phyloP scores from a whole-genome alignment of 2,113 vertebrate genomes.

The Equus przewalskii region DNA sequence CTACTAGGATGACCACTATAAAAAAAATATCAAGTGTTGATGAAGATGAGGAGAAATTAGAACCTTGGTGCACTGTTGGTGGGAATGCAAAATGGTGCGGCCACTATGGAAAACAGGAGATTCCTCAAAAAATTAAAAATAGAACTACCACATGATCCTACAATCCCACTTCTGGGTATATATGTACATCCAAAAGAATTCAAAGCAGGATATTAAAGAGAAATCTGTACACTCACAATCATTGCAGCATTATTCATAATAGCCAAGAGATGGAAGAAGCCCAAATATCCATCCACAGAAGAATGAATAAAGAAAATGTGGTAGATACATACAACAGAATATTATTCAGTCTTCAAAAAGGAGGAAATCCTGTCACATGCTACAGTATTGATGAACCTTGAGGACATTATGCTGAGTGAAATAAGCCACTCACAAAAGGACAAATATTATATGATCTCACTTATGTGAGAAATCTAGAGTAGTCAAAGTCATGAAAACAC shows the following conservation, averaged over 20 bases:
- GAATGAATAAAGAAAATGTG: background rate
- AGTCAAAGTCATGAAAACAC: background rate
- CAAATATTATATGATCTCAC: background rate
- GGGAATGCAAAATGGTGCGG: background rate
- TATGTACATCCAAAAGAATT: background rate
- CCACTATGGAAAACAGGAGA: background rate
- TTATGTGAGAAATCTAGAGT: background rate
- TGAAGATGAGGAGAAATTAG: background rate
- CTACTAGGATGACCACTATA: background rate
- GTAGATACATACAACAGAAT: background rate
- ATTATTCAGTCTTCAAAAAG: background rate
- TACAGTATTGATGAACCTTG: background rate
- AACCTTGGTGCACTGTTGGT: background rate
- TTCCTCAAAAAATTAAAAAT: background rate
- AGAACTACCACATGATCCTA: background rate
- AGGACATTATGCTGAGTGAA: background rate
- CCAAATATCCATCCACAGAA: background rate
- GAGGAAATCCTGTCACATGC: background rate
- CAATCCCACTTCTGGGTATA: background rate
- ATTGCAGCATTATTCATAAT: background rate
- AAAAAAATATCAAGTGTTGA: background rate
- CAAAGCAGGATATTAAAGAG: background rate
- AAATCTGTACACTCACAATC: background rate
- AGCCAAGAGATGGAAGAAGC: background rate
- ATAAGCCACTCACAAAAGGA: background rate